These are phyloP conservation scores for Rousettus madagascariensis DNA, from an alignment of 2,797 vertebrate genomes.

Conservation along the genomic window DNA sequence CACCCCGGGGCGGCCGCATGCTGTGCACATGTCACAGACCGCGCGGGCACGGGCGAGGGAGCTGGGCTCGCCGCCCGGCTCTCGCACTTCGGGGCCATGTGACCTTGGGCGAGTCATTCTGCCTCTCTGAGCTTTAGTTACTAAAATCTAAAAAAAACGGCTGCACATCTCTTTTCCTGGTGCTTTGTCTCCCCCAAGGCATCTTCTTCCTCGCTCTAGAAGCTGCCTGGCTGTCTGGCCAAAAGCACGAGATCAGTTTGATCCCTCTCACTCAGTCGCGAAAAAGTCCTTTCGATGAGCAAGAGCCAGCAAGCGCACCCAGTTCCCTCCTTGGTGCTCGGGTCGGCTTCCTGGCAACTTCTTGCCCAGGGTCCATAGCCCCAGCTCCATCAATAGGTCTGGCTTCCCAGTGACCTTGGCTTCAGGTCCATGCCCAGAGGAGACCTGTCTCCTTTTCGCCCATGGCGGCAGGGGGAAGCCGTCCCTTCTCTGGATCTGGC, in stretches of 20 bases:
- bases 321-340: background rate
- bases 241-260: background rate
- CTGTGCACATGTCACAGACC: rapidly evolving
- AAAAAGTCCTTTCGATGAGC: background rate
- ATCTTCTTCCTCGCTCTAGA: background rate
- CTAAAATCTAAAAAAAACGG: background rate
- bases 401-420: rapidly evolving
- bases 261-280: background rate
- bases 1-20: background rate
- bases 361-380: background rate
- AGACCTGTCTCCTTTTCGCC: background rate
- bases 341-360: background rate
- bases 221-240: background rate
- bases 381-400: background rate
- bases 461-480: background rate
- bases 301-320: background rate
- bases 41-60: rapidly evolving
- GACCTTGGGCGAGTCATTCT: background rate
- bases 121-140: background rate
- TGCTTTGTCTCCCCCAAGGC: background rate
- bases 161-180: background rate
- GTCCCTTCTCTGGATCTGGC: background rate
- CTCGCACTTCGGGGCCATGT: too few species aligned
- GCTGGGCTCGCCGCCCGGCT: too few species aligned
- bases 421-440: background rate